Percentiles rank a stretch among this genome's conserved stretches.
These are phyloP conservation scores for Gonioctena quinquepunctata DNA, from an alignment of 1,140 invertebrate species.

Conservation along the genomic window DNA sequence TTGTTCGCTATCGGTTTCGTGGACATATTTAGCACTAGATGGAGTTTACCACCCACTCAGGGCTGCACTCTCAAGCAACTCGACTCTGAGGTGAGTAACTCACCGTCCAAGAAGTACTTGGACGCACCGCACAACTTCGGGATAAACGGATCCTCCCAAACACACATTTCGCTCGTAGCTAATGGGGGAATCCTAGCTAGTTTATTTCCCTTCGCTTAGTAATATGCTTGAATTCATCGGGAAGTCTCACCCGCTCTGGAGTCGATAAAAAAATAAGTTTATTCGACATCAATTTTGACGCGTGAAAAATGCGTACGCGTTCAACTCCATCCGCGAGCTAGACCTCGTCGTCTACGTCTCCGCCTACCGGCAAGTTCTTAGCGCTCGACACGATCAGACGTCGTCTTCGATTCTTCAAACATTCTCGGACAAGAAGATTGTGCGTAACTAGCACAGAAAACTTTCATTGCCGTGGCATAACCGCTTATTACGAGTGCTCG, in stretches of 20 bases:
- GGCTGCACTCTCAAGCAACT: conserved; percentile 85
- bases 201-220: conserved; percentile 92
- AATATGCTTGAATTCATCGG: conserved; percentile 86
- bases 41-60: conserved; percentile 82
- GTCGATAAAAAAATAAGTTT: conserved; percentile 6
- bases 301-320: too few species aligned
- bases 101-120: conserved; percentile 72
- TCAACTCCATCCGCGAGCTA: too few species aligned
- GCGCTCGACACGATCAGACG: background rate
- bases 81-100: conserved; percentile 72
- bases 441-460: background rate
- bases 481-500: too few species aligned
- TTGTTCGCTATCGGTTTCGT: conserved; percentile 88
- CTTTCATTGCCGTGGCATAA: too few species aligned
- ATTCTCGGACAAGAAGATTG: background rate
- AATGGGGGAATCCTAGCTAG: conserved; percentile 86
- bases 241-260: conserved; percentile 62
- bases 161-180: conserved; percentile 80
- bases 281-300: background rate
- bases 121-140: conserved; percentile 56
- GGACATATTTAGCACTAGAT: conserved; percentile 85
- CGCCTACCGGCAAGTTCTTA: conserved; percentile 32
- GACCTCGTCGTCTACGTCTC: conserved; percentile 41
- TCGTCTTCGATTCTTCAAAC: conserved; percentile 1
- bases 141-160: conserved; percentile 61